phyloP scores from a whole-genome alignment of 2,888 invertebrate species.

The Agapostemon virescens region DNA sequence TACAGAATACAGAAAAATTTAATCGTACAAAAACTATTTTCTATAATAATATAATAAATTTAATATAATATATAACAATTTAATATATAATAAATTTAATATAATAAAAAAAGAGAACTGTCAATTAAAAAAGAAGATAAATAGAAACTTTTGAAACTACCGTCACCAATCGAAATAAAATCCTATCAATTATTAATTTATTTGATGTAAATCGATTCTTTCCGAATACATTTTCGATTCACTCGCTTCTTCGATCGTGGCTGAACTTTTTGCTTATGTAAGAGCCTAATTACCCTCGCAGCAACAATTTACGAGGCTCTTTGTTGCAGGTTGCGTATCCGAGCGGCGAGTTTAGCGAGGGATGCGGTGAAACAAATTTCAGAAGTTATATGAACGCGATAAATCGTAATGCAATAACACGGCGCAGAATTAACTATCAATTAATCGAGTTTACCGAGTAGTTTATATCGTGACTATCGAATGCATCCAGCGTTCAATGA shows the following conservation, averaged over 20 bases:
- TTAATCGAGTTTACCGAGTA: slow-evolving; percentile 37
- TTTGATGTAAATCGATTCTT: too few relatives aligned
- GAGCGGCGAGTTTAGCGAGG: not conserved
- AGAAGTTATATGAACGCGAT: slow-evolving; percentile 12
- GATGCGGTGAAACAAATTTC: not conserved
- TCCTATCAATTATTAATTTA: too few relatives aligned
- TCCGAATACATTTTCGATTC: too few relatives aligned
- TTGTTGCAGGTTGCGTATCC: not conserved
- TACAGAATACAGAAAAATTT: too few relatives aligned
- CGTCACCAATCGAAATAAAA: too few relatives aligned
- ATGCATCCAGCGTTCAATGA: slow-evolving; percentile 35
- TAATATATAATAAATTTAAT: too few relatives aligned
- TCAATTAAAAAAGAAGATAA: too few relatives aligned
- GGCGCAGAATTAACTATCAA: slow-evolving; percentile 36
- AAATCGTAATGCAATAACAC: slow-evolving; percentile 43
- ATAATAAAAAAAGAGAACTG: too few relatives aligned
- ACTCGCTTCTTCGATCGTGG: not conserved
- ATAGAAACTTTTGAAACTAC: too few relatives aligned
- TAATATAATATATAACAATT: too few relatives aligned
- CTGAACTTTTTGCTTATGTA: not conserved
- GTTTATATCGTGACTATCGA: slow-evolving; percentile 37
- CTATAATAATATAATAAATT: too few relatives aligned
- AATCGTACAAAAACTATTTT: too few relatives aligned
- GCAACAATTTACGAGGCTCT: not conserved
- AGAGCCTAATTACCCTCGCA: not conserved